phyloP scores from a whole-genome alignment of 2,113 vertebrate genomes.

The Hassar affinis region DNA sequence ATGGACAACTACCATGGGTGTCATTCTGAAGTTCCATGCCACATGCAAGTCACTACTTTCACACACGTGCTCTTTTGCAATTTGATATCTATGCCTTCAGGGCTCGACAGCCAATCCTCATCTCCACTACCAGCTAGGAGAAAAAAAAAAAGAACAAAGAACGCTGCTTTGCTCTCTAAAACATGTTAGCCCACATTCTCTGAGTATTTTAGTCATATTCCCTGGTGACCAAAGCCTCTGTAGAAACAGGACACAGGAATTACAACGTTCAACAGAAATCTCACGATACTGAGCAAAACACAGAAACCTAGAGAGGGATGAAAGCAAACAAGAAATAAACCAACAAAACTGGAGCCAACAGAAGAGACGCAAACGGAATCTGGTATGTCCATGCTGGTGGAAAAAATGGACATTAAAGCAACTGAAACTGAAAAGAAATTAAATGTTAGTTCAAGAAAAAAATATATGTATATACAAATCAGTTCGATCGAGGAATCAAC shows the following conservation, averaged over 20 bases:
- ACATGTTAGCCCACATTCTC: conserved; percentile 67
- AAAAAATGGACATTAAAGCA: conserved; percentile 79
- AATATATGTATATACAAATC: conserved; percentile 69
- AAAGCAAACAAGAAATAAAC: conserved; percentile 78
- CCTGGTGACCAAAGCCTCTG: conserved; percentile 74
- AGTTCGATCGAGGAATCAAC: conserved; percentile 67
- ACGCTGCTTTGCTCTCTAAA: conserved; percentile 56
- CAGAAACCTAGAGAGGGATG: conserved; percentile 80
- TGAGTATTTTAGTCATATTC: conserved; percentile 64
- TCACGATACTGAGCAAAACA: conserved; percentile 74
- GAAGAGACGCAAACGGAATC: conserved; percentile 78
- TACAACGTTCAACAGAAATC: conserved; percentile 73
- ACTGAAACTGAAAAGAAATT: conserved; percentile 70
- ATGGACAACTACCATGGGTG: conserved; percentile 89
- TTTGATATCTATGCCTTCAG: conserved; percentile 48
- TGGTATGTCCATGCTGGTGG: conserved; percentile 83
- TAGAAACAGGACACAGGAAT: conserved; percentile 71
- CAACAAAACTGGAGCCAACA: conserved; percentile 76
- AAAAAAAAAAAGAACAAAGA: conserved; percentile 55
- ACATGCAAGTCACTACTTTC: conserved; percentile 57
- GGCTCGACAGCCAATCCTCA: conserved; percentile 61
- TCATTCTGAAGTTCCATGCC: conserved; percentile 78
- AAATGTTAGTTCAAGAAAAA: conserved; percentile 78
- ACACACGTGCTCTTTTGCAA: conserved; percentile 50
- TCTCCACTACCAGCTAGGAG: conserved; percentile 65